Base-by-base conservation (phyloP, 2,888 invertebrate species). In the Cancer borealis region DNA sequence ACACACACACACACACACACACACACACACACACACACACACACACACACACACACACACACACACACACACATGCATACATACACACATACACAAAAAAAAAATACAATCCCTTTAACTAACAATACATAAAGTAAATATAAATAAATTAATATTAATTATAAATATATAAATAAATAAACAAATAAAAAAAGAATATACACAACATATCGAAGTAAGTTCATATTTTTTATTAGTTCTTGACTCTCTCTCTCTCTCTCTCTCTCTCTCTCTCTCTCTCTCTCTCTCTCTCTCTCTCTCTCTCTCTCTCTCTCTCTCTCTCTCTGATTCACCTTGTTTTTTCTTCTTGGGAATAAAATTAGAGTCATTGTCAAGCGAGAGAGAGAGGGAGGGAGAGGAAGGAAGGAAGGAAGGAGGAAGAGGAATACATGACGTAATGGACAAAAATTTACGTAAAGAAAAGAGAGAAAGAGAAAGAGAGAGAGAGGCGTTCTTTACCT, bases 381-480 rank as follows among this genome's bases (percentile, higher is more conserved):
- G 90, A 26, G 84, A 14, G 84, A 84, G 10, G 39, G 12, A 39
- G 39, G 90, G 39, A 30, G 54, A n/a, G 60, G 60, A 90, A 54
- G 60, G 90, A 49, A 21, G 60, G 54, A 90, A 26, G 60, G 90
- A 90, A 21, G 84, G 17, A 39, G 39, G 84, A 39, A 84, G 39
- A 39, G 60, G 54, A 84, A 39, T 30, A 30, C 60, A 60, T 60
- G 60, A 60, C 60, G 39, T 14, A 39, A 84, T 30, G 84, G 84
- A 39, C n/a, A 10, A 3, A 46, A 49, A 49, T n/a, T 30, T 30
- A 47, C 47, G 89, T 46, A 60, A 45, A 66, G 66, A 92, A 46
- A 46, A 88, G 49, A 84, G 39, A 54, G 88, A 54, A 30, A 92
- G 21, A 39, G 47, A 66, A 26, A 79, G 79, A 8, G 79, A 79